Evolutionary conservation across 1,140 invertebrate genomes (phyloP), one percentile per base, ranked within the genome.

Genomic region (Bombus difficillimus): DNA sequence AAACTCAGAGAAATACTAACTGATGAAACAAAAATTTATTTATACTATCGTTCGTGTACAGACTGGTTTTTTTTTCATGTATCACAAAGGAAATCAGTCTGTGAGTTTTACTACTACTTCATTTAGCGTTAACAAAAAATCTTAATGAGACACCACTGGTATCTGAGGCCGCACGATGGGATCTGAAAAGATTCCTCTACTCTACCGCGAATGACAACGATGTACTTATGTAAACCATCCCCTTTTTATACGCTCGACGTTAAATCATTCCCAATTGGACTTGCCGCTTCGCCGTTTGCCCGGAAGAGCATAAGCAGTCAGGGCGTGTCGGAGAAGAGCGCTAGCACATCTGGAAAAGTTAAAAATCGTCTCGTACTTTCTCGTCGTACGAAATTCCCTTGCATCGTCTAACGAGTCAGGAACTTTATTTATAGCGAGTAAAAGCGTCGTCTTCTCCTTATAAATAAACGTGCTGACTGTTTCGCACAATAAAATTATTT

Each of bases 151-250:
- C 39, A 41, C 89, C 75, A 81, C 74, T 82, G 78, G 86, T 90
- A 85, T 86, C 64, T 43, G 72, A 71, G 57, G 57, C 77, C 71
- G 18, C 22, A 37, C 78, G 41, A 71, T 62, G 53, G 66, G 86
- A 71, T 68, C 78, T 66, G 87, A 86, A 88, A 88, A 90, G 81
- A 86, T 88, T 83, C 71, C 86, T 81, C 87, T 53, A 41, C 86
- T 77, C 64, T 34, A 71, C 77, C 74, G 77, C 75, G 91, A 89
- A 91, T 91, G 89, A 92, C 91, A 90, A 92, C 85, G 90, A 88
- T 82, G 90, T 92, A 89, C 90, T 92, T 92, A 91, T 92, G 91
- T 91, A 91, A 92, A 92, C 90, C 90, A 86, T 85, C 83, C 28
- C 88, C 90, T 92, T 92, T 88, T 90, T 88, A 89, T 69, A 57